Percentiles rank a stretch among this genome's conserved stretches.
Conservation (phyloP, 64 coral and sea anemone species). For the Dendrophyllia cribrosa region DNA sequence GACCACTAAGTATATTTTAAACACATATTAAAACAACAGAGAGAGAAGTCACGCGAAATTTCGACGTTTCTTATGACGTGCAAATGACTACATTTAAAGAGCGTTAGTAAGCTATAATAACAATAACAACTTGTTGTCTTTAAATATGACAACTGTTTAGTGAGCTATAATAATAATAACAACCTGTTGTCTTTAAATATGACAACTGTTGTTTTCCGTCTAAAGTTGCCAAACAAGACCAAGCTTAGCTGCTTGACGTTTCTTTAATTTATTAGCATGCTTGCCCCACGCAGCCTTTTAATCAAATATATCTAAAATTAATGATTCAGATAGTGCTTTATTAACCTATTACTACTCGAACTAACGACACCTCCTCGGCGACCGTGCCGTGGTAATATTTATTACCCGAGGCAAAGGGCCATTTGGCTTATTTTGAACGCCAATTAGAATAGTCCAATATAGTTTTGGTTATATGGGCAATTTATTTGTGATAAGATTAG, state of each 20-base stretch:
- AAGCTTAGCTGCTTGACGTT: background rate
- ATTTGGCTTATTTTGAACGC: constrained; percentile 39
- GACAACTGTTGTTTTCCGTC: too few species aligned
- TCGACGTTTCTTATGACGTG: too few species aligned
- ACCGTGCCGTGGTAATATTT: constrained; percentile 45
- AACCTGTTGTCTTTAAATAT: background rate
- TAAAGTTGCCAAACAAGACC: background rate
- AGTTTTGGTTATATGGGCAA: background rate
- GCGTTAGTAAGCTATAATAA: too few species aligned
- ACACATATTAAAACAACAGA: too few species aligned
- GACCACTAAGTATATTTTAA: too few species aligned
- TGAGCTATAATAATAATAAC: too few species aligned
- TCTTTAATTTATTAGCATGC: background rate
- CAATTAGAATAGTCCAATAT: constrained; percentile 24
- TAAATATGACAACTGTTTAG: background rate
- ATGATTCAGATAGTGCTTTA: background rate
- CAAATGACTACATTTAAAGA: too few species aligned
- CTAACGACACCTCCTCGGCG: constrained; percentile 42
- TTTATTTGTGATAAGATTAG: constrained; percentile 32
- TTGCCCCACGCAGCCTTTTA: background rate
- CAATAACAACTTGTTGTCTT: too few species aligned
- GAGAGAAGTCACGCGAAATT: too few species aligned
- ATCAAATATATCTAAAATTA: background rate
- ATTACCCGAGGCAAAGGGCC: constrained; percentile 39
- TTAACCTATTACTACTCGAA: background rate